phyloP scores from a whole-genome alignment of 2,113 vertebrate genomes.

The Tetrao urogallus region DNA sequence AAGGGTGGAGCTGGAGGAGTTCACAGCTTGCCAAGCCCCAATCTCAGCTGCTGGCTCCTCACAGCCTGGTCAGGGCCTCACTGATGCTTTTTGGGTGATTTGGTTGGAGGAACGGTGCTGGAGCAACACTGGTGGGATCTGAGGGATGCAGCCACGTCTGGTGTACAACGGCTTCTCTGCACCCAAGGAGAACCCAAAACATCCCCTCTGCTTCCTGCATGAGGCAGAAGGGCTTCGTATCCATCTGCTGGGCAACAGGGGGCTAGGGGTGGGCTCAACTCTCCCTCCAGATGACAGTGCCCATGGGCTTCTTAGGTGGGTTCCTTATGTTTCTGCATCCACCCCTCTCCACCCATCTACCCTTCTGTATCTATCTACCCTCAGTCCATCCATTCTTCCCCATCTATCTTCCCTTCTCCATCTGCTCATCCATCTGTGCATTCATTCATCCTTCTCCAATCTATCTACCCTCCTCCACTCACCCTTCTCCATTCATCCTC shows the following conservation, averaged over 20 bases:
- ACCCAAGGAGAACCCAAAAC: not conserved
- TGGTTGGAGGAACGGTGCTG: not conserved
- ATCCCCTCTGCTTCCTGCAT: not conserved
- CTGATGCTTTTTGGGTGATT: not conserved
- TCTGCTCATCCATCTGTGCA: too few relatives aligned
- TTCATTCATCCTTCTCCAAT: not conserved
- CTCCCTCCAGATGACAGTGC: not conserved
- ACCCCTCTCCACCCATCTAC: not conserved
- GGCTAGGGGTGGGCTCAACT: not conserved
- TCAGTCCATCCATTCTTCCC: not conserved
- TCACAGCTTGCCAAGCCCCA: not conserved
- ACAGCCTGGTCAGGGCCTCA: not conserved
- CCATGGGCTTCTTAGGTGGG: not conserved
- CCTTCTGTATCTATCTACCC: not conserved
- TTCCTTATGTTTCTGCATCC: not conserved
- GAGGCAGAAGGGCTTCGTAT: not conserved
- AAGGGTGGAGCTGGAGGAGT: not conserved
- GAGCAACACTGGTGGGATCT: not conserved
- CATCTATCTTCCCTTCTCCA: not conserved
- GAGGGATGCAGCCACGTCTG: fast-evolving
- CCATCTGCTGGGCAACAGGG: not conserved
- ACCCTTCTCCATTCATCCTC: not conserved
- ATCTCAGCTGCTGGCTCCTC: not conserved
- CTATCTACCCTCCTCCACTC: too few relatives aligned
- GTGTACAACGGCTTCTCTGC: not conserved